Conservation (phyloP, 1,140 invertebrate species). For the Bilobella aurantiaca region DNA sequence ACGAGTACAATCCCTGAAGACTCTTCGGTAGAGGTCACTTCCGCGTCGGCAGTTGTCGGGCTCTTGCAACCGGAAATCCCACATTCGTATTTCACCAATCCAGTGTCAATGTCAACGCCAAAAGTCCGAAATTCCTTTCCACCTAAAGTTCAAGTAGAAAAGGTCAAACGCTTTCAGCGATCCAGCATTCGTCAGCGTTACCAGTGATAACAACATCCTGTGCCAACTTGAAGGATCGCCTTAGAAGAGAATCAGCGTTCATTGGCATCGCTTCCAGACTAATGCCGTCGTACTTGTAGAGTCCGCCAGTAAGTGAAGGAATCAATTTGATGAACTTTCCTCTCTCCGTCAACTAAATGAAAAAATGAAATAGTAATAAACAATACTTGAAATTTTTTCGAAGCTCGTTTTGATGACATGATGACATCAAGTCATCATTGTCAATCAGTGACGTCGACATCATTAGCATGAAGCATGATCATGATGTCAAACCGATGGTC, state of each 20-base stretch:
- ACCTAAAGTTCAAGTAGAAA: constrained; percentile 35
- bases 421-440: not conserved
- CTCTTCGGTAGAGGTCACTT: constrained; percentile 28
- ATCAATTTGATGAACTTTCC: constrained; percentile 77
- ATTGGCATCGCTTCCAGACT: constrained; percentile 75
- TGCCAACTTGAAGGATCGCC: constrained; percentile 65
- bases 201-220: constrained; percentile 80
- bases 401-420: not conserved
- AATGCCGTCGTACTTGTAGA: constrained; percentile 84
- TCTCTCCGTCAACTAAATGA: too few relatives aligned
- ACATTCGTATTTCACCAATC: constrained; percentile 67
- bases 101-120: constrained; percentile 62
- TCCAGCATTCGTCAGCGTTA: constrained; percentile 36
- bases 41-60: constrained; percentile 38
- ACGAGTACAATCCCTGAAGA: constrained; percentile 58
- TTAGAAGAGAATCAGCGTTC: constrained; percentile 69
- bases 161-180: not conserved
- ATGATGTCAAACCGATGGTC: constrained; percentile 43
- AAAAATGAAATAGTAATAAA: too few relatives aligned
- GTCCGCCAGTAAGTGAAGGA: constrained; percentile 74
- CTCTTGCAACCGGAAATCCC: constrained; percentile 59
- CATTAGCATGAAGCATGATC: constrained; percentile 54
- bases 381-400: too few relatives aligned
- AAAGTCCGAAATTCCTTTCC: constrained; percentile 49
- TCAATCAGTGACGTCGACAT: not conserved